Base-by-base conservation (phyloP, 2,113 vertebrate genomes). In the Oncorhynchus tshawytscha region DNA sequence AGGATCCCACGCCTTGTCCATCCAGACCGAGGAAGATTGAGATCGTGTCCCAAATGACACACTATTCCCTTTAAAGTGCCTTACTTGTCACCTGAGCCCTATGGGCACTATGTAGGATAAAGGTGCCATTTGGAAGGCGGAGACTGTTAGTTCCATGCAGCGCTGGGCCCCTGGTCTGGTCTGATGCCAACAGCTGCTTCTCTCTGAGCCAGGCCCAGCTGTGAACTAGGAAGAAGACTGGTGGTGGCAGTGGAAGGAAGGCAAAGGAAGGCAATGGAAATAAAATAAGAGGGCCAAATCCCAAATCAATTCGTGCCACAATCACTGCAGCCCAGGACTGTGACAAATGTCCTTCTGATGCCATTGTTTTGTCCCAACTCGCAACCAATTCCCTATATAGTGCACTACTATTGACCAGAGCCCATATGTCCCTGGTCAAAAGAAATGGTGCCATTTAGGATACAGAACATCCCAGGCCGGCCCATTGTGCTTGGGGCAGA, bases 271-370 rank as follows among this genome's bases (percentile, higher is more conserved):
- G 12, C 69, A 49, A 27, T 20, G 24, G 24, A 34, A 45, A 73
- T 70, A 59, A 25, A 24, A 59, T 22, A 34, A 45, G 27, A 12
- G 24, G 8, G 27, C 57, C 71, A 60, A 72, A 60, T 60, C 29
- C 29, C 71, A 60, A 72, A 60, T 60, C 20, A 72, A 72, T 72
- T 72, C 39, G 54, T 18, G 16, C n/a, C n/a, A 70, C 69, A 3
- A 1, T 5, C 34, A 31, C 24, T 22, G 74, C 64, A 64, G 22
- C 45, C 45, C 45, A n/a, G 29, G 29, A 7, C 27, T 62, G 57
- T 60, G 25, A 72, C 29, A 6, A 73, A 45, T 24, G 11, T 27
- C 5, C 18, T 0, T 70, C 67, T 45, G 6, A 15, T 59, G 8
- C 51, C 15, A 16, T 9, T 9, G 39, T 12, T 45, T 45, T 45